Evolutionary conservation across 2,797 vertebrate genomes (phyloP).

Genomic region (Natrix natrix): DNA sequence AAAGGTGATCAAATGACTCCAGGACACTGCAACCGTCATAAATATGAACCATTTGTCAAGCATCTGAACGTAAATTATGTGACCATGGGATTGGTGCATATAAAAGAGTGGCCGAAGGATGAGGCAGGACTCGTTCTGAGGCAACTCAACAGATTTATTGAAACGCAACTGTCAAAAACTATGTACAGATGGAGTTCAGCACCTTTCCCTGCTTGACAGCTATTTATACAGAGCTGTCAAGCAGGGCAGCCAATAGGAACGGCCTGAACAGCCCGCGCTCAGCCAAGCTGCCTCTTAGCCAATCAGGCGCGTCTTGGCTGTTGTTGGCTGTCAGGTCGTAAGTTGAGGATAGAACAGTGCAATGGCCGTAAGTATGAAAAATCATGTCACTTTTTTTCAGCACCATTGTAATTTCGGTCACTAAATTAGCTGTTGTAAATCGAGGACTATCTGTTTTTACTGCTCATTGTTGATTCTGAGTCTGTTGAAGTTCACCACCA

Average conservation of each 20-base stretch:
- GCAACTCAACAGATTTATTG: too few species aligned
- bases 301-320: too few species aligned
- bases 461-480: constrained; percentile 34
- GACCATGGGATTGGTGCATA: not conserved
- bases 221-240: too few species aligned
- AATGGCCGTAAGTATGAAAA: not conserved
- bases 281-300: too few species aligned
- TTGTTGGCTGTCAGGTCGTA: too few species aligned
- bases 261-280: too few species aligned
- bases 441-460: not conserved
- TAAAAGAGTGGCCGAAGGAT: too few species aligned
- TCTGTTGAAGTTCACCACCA: constrained; percentile 9
- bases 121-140: too few species aligned
- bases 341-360: not conserved
- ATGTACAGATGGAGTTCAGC: too few species aligned
- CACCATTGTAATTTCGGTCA: not conserved
- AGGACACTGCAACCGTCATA: not conserved
- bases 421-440: not conserved
- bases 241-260: too few species aligned
- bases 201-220: too few species aligned
- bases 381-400: not conserved
- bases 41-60: not conserved
- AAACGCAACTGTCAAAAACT: too few species aligned
- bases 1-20: not conserved
- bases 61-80: not conserved